A percentile compares a stretch with the other conserved stretches of the same genome.
phyloP scores from a whole-genome alignment of 2,113 vertebrate species.

The Phyllostomus discolor region DNA sequence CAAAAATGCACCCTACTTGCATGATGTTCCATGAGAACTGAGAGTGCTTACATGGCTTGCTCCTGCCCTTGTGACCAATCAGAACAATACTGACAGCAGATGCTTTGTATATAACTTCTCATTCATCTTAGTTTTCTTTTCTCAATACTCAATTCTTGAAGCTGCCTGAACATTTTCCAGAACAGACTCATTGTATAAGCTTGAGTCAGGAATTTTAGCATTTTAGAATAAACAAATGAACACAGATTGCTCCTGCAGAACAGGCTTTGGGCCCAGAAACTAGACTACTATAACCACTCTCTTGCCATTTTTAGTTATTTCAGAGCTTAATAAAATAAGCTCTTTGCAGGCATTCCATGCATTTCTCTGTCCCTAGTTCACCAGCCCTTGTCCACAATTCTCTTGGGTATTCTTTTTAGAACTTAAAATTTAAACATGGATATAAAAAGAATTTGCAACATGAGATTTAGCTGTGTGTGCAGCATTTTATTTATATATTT shows the following conservation, averaged over 20 bases:
- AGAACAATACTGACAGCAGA: neutral
- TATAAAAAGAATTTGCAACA: conserved; percentile 55
- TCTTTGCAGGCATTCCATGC: conserved; percentile 24
- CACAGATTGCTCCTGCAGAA: neutral
- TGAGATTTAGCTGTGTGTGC: conserved; percentile 46
- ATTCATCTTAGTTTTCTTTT: conserved; percentile 39
- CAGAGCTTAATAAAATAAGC: conserved; percentile 64
- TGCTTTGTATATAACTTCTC: conserved; percentile 13
- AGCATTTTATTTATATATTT: conserved; percentile 56
- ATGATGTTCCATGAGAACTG: neutral
- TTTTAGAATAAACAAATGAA: conserved; percentile 34
- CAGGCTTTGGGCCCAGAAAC: conserved; percentile 42
- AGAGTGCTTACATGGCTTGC: neutral
- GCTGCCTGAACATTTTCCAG: conserved; percentile 21
- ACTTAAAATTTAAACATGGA: conserved; percentile 64
- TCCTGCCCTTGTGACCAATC: conserved; percentile 9
- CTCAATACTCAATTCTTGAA: neutral
- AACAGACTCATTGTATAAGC: neutral
- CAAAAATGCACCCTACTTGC: neutral
- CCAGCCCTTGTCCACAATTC: conserved; percentile 26
- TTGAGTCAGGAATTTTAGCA: conserved; percentile 9
- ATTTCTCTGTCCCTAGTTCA: conserved; percentile 63
- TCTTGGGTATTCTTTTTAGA: conserved; percentile 61
- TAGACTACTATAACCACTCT: conserved; percentile 42
- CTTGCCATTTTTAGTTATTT: conserved; percentile 44